Evolutionary conservation across 2,797 vertebrate genomes (phyloP).

Genomic region (Melanotaenia trifasciata): DNA sequence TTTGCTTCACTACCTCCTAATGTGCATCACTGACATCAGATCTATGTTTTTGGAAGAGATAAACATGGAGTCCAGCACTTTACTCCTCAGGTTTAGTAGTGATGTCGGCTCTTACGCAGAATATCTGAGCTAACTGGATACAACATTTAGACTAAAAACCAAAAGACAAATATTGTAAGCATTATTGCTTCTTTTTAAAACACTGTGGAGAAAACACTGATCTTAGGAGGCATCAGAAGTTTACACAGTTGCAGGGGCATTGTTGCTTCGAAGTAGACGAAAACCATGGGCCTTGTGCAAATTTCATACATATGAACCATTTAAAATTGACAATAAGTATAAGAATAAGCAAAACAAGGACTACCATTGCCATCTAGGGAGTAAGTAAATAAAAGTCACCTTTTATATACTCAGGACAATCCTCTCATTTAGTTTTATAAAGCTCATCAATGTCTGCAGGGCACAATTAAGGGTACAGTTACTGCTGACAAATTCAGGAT

Average conservation of each 20-base stretch:
- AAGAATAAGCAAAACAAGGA: slow-evolving; percentile 18
- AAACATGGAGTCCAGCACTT: neutral
- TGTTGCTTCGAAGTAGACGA: neutral
- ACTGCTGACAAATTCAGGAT: slow-evolving; percentile 26
- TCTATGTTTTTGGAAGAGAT: slow-evolving; percentile 4
- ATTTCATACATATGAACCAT: slow-evolving; percentile 5
- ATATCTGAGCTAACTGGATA: neutral
- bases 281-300: slow-evolving; percentile 3
- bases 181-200: neutral
- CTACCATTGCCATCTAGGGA: slow-evolving; percentile 2
- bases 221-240: neutral
- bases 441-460: slow-evolving; percentile 58
- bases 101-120: neutral
- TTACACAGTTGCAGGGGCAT: neutral
- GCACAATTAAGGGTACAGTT: slow-evolving; percentile 31
- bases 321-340: slow-evolving; percentile 7
- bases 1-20: slow-evolving; percentile 1
- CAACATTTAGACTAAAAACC: neutral
- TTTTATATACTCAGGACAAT: slow-evolving; percentile 41
- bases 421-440: slow-evolving; percentile 45
- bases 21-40: slow-evolving; percentile 3
- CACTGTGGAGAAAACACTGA: neutral
- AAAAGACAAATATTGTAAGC: neutral
- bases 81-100: slow-evolving; percentile 6
- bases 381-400: slow-evolving; percentile 11